A percentile compares a stretch with the other conserved stretches of the same genome.
phyloP scores from a whole-genome alignment of 2,888 invertebrate species.

The Nemurella pictetii region DNA sequence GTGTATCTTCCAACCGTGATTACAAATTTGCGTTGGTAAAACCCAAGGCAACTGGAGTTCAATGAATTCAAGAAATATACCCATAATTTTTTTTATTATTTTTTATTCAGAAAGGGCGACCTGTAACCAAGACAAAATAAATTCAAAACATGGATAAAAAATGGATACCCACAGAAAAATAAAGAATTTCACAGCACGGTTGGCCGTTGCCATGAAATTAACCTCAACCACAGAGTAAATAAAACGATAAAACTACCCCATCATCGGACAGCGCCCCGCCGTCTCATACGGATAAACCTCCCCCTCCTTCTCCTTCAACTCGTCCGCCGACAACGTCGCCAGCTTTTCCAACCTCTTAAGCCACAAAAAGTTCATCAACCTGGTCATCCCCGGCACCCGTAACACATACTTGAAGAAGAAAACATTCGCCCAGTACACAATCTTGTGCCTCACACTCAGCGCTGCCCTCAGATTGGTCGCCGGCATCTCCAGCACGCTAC shows the following conservation, averaged over 20 bases:
- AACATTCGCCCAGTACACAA: neutral
- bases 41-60: no score
- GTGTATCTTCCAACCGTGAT: no score
- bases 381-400: neutral
- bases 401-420: neutral
- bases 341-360: neutral
- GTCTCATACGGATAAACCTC: neutral
- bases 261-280: neutral
- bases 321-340: neutral
- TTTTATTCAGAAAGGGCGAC: no score
- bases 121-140: no score
- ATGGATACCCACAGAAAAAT: no score
- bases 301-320: neutral
- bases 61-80: no score
- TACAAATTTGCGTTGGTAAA: no score
- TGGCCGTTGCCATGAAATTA: no score
- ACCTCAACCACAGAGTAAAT: no score
- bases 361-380: neutral
- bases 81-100: no score
- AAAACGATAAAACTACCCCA: neutral
- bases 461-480: neutral
- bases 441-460: neutral
- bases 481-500: neutral
- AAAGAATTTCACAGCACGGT: no score
- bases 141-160: no score